Base-by-base conservation (phyloP, 1,140 invertebrate genomes). In the Coboldia fuscipes region DNA sequence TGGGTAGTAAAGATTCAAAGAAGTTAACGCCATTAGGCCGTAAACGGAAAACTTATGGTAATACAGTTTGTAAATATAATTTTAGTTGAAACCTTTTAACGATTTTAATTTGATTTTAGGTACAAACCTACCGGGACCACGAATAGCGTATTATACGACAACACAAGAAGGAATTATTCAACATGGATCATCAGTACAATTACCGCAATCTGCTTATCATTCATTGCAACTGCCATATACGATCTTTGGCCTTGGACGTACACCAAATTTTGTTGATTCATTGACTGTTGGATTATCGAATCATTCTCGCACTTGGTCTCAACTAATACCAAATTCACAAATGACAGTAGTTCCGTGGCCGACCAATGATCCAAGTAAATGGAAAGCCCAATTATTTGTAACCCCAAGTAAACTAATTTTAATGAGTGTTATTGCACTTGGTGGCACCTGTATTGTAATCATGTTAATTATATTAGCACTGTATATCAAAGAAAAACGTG, bases 311-410 rank as follows among this genome's bases (percentile, higher is more conserved):
- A 70, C 71, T 31, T 96, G 84, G 77, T 76, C 76, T 1, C 86
- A 93, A 54, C 80, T 97, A 22, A 97, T 98, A 48, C 93, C 84
- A 21, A 98, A 96, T 54, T 96, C 92, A 2, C 92, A 97, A 58
- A 81, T 99, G 53, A 78, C 97, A 14, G 75, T 97, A 2, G 85
- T 97, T 39, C 93, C 93, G 4, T 72, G 74, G 50, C 88, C 89
- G 6, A 62, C 72, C 3, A 58, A 69, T 38, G 62, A 82, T 30
- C 76, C 85, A 5, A 66, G 60, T 6, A 67, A 70, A 46, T 99
- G 94, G 94, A 76, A 75, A 41, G 84, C 75, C 15, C 84, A 92
- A 50, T 57, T 99, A 4, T 99, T 94, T 62, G 79, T 97, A 0
- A 97, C 92, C 0, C 92, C 93, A 1, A 93, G 85, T 53, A 84